Evolutionary conservation across 2,888 invertebrate genomes (phyloP).

Genomic region (Sphaerophoria taeniata): DNA sequence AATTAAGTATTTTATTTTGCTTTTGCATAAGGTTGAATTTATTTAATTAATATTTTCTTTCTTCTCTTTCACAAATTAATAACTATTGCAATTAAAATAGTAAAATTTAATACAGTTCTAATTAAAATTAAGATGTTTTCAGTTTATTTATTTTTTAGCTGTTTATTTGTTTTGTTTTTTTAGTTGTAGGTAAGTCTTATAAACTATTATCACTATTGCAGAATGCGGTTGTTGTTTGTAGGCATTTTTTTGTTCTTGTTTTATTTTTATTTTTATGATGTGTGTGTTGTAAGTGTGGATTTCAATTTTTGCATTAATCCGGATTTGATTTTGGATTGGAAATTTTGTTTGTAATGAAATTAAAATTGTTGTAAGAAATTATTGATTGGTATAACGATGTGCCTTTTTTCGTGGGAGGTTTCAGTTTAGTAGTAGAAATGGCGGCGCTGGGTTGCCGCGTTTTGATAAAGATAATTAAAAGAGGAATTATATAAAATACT

Average conservation of each 20-base stretch:
- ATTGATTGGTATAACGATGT: neutral
- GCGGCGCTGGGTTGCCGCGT: too few species aligned
- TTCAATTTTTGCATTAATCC: conserved; percentile 34
- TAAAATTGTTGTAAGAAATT: neutral
- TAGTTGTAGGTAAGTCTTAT: conserved; percentile 75
- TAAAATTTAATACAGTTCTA: conserved; percentile 69
- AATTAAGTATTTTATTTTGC: conserved; percentile 41
- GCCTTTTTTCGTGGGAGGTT: neutral
- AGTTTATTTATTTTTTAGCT: conserved; percentile 54
- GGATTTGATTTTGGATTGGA: conserved; percentile 56
- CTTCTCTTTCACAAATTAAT: conserved; percentile 59
- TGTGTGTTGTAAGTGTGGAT: conserved; percentile 63
- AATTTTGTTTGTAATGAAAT: neutral
- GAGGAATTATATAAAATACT: too few species aligned
- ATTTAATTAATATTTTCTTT: conserved; percentile 59
- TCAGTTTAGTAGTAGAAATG: too few species aligned
- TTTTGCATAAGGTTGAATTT: conserved; percentile 60
- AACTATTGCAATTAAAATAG: conserved; percentile 70
- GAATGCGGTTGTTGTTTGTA: conserved; percentile 79
- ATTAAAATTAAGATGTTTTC: conserved; percentile 51
- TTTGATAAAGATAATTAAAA: too few species aligned
- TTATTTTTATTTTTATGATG: conserved; percentile 58
- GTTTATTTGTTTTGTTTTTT: conserved; percentile 53
- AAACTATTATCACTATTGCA: conserved; percentile 83
- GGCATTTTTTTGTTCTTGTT: conserved; percentile 69